Conservation (phyloP, 2,797 vertebrate genomes). For the Adelosebastes latens region DNA sequence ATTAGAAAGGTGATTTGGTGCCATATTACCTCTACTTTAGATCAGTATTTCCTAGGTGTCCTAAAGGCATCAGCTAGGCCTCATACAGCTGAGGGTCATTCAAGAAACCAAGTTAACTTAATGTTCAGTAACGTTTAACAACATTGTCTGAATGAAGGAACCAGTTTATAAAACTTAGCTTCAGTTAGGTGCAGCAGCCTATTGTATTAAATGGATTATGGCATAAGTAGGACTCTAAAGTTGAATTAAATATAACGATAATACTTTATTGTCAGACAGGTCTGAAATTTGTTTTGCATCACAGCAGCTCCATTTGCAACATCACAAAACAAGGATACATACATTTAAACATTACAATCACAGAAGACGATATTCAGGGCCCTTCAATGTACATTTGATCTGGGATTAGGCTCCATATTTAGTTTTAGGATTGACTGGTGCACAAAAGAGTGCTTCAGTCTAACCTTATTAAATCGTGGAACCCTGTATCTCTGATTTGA, state of each 20-base stretch:
- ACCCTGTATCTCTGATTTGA: no score
- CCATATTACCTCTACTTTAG: accelerated
- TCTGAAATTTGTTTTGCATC: no score
- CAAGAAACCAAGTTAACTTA: not conserved
- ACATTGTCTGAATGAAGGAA: not conserved
- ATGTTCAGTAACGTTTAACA: not conserved
- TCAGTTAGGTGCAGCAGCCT: not conserved
- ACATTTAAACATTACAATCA: no score
- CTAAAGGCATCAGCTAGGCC: not conserved
- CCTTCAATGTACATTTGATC: no score
- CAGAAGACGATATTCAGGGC: no score
- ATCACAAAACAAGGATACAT: no score
- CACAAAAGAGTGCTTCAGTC: no score
- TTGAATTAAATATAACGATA: not conserved
- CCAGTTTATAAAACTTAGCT: not conserved
- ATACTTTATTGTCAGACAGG: no score
- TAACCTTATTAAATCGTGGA: no score
- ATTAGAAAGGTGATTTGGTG: accelerated
- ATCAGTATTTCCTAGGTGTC: accelerated
- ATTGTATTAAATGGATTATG: not conserved
- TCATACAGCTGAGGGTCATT: slow-evolving; percentile 2
- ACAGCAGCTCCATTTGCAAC: no score
- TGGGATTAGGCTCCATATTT: no score
- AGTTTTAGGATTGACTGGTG: no score
- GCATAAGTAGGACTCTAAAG: not conserved